These are phyloP conservation scores for Pimephales promelas DNA, from an alignment of 2,113 vertebrate species.

Conservation along the genomic window DNA sequence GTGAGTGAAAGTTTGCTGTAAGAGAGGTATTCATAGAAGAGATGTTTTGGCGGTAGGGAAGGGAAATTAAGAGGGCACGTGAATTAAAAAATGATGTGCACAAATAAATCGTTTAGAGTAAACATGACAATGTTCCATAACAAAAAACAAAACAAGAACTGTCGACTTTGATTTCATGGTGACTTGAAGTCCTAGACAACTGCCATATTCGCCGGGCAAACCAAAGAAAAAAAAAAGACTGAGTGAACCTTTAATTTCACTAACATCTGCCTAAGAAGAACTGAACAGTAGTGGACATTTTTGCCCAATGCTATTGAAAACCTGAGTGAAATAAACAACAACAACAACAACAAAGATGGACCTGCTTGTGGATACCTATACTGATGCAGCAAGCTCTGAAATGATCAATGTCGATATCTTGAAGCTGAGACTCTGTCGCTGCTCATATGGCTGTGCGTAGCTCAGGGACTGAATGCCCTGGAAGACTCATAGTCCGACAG, in stretches of 20 bases:
- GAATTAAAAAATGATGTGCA: no score
- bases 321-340: background rate
- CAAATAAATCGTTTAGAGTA: no score
- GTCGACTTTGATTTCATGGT: no score
- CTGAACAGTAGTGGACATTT: background rate
- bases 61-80: no score
- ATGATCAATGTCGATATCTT: constrained; percentile 30
- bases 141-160: no score
- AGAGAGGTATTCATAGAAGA: no score
- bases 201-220: background rate
- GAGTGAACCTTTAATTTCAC: background rate
- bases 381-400: constrained; percentile 1
- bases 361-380: constrained; percentile 7
- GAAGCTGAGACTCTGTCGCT: constrained; percentile 63
- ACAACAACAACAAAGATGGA: background rate
- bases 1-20: no score
- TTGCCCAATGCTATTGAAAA: background rate
- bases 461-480: constrained; percentile 92
- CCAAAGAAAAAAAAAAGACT: background rate
- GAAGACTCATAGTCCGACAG: constrained; percentile 94
- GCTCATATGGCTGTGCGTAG: constrained; percentile 69
- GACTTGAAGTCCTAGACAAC: background rate
- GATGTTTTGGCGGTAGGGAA: no score
- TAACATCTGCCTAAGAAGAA: background rate
- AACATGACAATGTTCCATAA: no score